Base-by-base conservation (phyloP, 2,888 invertebrate species). In the Stenodema calcarata region DNA sequence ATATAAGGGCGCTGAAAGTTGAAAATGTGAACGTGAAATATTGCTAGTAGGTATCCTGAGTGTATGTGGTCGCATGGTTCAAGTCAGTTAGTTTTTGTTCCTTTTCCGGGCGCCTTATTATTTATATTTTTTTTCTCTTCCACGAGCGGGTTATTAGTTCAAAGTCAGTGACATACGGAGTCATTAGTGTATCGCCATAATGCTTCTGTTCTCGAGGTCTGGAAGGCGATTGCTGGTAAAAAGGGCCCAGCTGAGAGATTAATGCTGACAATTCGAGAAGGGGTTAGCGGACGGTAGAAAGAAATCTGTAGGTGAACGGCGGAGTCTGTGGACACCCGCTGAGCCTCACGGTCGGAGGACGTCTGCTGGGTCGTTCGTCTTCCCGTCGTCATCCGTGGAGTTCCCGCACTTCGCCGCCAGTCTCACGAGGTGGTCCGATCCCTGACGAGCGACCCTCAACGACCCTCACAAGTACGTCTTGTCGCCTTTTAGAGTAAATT, bases 191-290 rank as follows among this genome's bases (percentile, higher is more conserved):
- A 18, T 44, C 78, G 41, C 78, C 78, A 78, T 78, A 78, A 78
- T 78, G 78, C 78, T 78, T 44, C 78, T 78, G 78, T 78, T 78
- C 78, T 44, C 78, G 44, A 78, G 62, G 62, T 23, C 62, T 23
- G 54, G 7, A 1, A 18, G 54, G 9, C 18, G 23, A 18, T 9
- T 6, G 12, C 62, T 12, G 62, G 62, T 23, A 62, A 62, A 62
- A 62, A 62, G 23, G 23, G 18, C 62, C 62, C 62, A 62, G 62
- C 62, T 62, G 62, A 4, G 62, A 62, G 62, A 62, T 62, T 62
- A 62, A 62, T 62, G 23, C 7, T 62, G 62, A 62, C 62, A 62
- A 62, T 27, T 18, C 35, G 35, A 7, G n/a, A n/a, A n/a, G 7
- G 35, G 4, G 35, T 35, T 35, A 35, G 35, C 35, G 35, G 62